These are phyloP conservation scores for Microtus agrestis DNA, from an alignment of 2,797 vertebrate genomes.

Conservation along the genomic window DNA sequence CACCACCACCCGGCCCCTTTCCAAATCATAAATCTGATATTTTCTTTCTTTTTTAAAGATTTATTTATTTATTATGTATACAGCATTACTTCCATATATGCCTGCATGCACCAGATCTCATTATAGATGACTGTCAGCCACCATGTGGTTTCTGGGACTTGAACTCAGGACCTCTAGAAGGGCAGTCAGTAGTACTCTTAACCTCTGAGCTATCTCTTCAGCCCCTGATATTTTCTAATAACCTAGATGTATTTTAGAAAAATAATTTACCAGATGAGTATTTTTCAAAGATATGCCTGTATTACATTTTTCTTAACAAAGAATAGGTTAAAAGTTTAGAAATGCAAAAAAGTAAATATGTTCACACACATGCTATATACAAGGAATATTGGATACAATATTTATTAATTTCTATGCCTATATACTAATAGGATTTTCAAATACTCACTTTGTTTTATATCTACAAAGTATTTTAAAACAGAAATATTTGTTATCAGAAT, in stretches of 20 bases:
- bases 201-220: no score
- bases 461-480: background rate
- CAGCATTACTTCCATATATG: no score
- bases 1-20: no score
- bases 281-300: background rate
- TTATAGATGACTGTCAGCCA: no score
- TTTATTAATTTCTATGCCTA: background rate
- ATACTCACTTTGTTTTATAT: background rate
- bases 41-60: no score
- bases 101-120: no score
- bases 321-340: background rate
- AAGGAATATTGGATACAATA: background rate
- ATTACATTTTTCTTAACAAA: background rate
- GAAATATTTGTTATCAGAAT: background rate
- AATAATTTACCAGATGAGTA: constrained; percentile 9
- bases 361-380: background rate
- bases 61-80: no score
- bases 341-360: background rate
- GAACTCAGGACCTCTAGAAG: no score
- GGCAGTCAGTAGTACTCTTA: no score
- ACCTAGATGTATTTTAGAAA: constrained; percentile 15
- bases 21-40: no score
- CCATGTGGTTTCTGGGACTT: no score
- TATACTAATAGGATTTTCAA: background rate
- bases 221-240: background rate